phyloP scores from a whole-genome alignment of 2,113 vertebrate genomes.

The Puma concolor region DNA sequence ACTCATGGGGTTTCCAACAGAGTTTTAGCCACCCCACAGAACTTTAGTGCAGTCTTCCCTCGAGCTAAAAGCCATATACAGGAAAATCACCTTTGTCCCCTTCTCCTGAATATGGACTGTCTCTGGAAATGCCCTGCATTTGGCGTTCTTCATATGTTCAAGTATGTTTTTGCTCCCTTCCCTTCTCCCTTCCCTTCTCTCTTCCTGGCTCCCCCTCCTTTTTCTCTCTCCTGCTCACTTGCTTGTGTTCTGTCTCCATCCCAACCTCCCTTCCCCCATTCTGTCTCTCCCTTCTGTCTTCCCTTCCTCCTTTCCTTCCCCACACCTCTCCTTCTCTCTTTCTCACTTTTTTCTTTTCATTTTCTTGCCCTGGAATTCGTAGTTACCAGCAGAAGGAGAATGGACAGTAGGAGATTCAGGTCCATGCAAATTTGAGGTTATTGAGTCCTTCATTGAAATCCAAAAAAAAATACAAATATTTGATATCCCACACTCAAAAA shows the following conservation, averaged over 20 bases:
- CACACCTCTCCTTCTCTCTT: background rate
- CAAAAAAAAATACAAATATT: background rate
- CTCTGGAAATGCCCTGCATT: background rate
- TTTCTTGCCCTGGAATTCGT: background rate
- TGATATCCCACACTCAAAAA: background rate
- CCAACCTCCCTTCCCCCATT: background rate
- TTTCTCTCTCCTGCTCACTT: background rate
- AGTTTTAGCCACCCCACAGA: background rate
- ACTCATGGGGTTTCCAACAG: background rate
- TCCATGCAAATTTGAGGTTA: background rate
- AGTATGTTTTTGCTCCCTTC: background rate
- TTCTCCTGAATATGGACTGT: background rate
- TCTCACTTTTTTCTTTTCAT: background rate
- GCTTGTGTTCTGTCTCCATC: background rate
- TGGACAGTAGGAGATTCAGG: background rate
- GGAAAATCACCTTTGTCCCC: background rate
- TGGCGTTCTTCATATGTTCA: background rate
- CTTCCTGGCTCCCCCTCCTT: background rate
- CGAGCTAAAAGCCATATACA: background rate
- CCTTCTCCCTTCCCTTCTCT: accelerated
- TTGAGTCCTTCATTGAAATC: background rate
- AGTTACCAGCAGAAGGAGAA: background rate
- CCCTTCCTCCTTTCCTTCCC: too few relatives aligned
- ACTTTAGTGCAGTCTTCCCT: background rate
- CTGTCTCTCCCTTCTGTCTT: background rate